Percentiles rank a stretch among this genome's conserved stretches.
phyloP scores from a whole-genome alignment of 2,113 vertebrate genomes.

The Alexandromys fortis region DNA sequence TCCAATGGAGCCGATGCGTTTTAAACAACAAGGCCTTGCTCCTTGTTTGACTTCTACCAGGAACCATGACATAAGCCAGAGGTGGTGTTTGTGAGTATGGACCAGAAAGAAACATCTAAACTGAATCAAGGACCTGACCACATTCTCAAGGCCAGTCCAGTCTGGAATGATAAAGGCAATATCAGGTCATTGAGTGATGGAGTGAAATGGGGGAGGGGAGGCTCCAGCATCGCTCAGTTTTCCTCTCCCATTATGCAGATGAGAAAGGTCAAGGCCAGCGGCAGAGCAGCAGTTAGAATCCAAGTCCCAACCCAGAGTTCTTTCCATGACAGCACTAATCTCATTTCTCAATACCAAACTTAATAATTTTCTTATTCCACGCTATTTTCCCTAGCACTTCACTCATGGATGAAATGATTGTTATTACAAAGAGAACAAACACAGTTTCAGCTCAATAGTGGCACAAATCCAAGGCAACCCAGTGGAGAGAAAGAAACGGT shows the following conservation, averaged over 20 bases:
- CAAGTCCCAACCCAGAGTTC: not conserved
- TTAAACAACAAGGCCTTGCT: not conserved
- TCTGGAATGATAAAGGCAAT: not conserved
- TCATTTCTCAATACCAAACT: not conserved
- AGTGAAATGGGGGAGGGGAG: too few relatives aligned
- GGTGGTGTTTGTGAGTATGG: not conserved
- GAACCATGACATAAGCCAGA: not conserved
- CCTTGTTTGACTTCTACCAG: not conserved
- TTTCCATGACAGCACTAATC: not conserved
- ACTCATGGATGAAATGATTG: not conserved
- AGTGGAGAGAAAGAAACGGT: not conserved
- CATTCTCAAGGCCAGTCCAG: not conserved
- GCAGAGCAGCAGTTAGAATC: not conserved
- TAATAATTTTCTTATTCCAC: not conserved
- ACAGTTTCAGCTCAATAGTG: not conserved
- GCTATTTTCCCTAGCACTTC: not conserved
- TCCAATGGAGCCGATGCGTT: not conserved
- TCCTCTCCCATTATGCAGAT: not conserved
- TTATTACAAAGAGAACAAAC: not conserved
- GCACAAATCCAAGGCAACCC: not conserved
- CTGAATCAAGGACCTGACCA: not conserved
- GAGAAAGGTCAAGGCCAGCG: not conserved
- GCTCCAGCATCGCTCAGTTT: not conserved
- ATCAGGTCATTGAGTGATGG: not conserved
- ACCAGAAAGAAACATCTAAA: conserved; percentile 14